A percentile compares a stretch with the other conserved stretches of the same genome.
Evolutionary conservation across 1,140 invertebrate species (phyloP).

Genomic region (Caenorhabditis latens): DNA sequence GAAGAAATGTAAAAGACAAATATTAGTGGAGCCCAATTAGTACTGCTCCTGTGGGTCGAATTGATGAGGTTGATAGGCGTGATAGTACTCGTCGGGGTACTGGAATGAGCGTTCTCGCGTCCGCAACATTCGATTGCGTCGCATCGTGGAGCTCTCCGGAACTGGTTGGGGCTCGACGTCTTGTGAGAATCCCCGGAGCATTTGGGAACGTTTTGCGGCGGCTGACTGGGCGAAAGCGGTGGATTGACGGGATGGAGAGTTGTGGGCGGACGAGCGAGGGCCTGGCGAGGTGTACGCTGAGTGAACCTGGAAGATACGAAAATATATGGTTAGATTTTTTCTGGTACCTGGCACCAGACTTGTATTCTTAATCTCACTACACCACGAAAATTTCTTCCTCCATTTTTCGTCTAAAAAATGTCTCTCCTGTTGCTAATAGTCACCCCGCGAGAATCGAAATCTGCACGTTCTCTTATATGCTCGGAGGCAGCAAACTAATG

Average conservation of each 20-base stretch:
- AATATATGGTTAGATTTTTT: not conserved
- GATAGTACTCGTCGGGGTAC: conserved; percentile 56
- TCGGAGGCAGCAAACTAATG: no score
- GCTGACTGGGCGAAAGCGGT: conserved; percentile 38
- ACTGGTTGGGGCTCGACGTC: conserved; percentile 58
- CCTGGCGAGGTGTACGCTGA: conserved; percentile 47
- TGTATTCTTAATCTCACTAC: no score
- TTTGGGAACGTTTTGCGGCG: conserved; percentile 61
- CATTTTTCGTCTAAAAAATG: no score
- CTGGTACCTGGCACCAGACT: no score
- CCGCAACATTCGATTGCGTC: conserved; percentile 35
- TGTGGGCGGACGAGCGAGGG: conserved; percentile 48
- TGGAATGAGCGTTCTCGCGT: conserved; percentile 27
- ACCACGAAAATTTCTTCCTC: no score
- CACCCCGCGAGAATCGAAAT: no score
- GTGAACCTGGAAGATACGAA: conserved; percentile 47
- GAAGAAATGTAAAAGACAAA: not conserved
- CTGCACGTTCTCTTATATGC: no score
- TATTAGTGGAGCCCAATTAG: not conserved
- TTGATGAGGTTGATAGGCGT: conserved; percentile 43
- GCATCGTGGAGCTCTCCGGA: conserved; percentile 1
- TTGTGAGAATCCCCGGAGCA: conserved; percentile 69
- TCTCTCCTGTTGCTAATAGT: no score
- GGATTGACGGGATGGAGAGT: conserved; percentile 36
- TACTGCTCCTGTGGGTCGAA: conserved; percentile 41